A percentile compares a stretch with the other conserved stretches of the same genome.
These are phyloP conservation scores for Enteromius mattozi DNA, from an alignment of 2,797 vertebrate species.

Conservation along the genomic window DNA sequence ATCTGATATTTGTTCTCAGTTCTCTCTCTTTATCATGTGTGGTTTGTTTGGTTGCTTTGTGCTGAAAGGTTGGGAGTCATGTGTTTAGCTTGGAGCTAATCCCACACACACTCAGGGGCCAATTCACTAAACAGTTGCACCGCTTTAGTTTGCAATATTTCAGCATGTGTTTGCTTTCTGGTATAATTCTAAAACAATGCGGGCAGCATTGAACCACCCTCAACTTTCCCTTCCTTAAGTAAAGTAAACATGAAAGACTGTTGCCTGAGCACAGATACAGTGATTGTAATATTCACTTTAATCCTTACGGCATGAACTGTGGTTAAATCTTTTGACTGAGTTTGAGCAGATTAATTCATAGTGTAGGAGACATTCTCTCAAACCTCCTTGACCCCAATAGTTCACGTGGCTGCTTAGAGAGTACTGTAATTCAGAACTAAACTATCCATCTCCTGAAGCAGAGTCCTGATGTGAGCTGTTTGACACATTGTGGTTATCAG, in stretches of 20 bases:
- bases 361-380: neutral
- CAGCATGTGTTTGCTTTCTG: neutral
- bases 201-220: neutral
- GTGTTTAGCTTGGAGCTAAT: conserved; percentile 76
- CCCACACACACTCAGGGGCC: conserved; percentile 28
- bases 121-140: conserved; percentile 13
- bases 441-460: neutral
- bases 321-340: neutral
- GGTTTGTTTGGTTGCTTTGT: conserved; percentile 75
- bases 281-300: neutral
- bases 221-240: neutral
- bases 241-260: neutral
- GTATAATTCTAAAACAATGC: neutral
- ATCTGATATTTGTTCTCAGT: conserved; percentile 37
- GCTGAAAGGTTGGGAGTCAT: conserved; percentile 71
- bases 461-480: conserved; percentile 12
- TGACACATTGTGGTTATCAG: conserved; percentile 8
- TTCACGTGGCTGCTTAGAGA: neutral
- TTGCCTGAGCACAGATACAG: neutral
- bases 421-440: conserved; percentile 2
- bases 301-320: neutral
- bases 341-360: neutral
- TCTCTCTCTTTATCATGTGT: conserved; percentile 46
- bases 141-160: conserved; percentile 6
- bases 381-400: neutral